phyloP scores from a whole-genome alignment of 2,797 vertebrate species.

The Coluber constrictor region DNA sequence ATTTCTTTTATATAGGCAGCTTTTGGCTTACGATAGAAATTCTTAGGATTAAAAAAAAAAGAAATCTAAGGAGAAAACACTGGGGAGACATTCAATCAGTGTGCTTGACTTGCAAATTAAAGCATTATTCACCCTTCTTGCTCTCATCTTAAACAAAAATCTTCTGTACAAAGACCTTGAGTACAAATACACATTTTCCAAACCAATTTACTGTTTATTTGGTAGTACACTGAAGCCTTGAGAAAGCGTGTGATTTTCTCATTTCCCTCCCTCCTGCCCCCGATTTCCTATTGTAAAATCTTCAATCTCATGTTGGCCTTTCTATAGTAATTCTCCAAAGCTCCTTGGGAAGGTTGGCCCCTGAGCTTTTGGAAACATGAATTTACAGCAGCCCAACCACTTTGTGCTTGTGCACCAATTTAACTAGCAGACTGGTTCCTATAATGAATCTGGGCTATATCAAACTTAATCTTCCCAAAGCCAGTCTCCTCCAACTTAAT shows the following conservation, averaged over 20 bases:
- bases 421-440: not conserved
- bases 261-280: too few species aligned
- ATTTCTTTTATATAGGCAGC: not conserved
- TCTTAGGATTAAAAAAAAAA: not conserved
- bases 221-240: not conserved
- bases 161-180: not conserved
- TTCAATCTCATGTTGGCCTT: not conserved
- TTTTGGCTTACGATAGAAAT: not conserved
- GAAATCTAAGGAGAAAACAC: not conserved
- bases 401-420: slow-evolving; percentile 5
- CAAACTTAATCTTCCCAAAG: not conserved
- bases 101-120: not conserved
- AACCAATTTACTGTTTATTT: not conserved
- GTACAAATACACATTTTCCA: not conserved
- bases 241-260: not conserved
- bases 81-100: not conserved
- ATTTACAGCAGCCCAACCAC: slow-evolving; percentile 3
- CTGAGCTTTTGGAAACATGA: not conserved
- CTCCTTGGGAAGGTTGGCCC: not conserved
- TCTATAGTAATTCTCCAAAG: not conserved
- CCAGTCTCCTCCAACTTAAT: too few species aligned
- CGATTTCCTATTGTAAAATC: not conserved
- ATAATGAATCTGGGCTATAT: slow-evolving; percentile 8
- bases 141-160: not conserved
- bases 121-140: not conserved